These are phyloP conservation scores for Lucifuga dentata DNA, from an alignment of 2,113 vertebrate species.

Conservation along the genomic window DNA sequence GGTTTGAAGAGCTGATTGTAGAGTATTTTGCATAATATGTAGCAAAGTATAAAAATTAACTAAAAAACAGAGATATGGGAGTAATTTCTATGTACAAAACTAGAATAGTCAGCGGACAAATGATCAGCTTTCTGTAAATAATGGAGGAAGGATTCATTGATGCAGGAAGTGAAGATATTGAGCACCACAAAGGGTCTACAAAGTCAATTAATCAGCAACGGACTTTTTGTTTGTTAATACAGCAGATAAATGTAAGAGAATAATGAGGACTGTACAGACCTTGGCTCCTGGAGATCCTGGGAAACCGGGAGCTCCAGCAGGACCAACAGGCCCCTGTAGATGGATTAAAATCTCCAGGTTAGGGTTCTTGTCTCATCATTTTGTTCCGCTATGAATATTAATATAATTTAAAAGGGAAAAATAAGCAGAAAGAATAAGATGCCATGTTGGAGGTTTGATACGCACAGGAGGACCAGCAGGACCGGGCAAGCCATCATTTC, in stretches of 20 bases:
- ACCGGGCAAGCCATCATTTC: constrained; percentile 95
- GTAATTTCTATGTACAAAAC: too few species aligned
- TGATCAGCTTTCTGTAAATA: not conserved
- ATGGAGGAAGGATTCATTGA: not conserved
- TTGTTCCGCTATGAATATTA: not conserved
- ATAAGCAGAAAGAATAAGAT: not conserved
- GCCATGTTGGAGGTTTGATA: constrained; percentile 34
- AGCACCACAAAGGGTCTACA: not conserved
- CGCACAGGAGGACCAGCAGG: constrained; percentile 95
- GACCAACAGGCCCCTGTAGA: constrained; percentile 92
- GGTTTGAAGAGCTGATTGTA: too few species aligned
- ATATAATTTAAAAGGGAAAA: not conserved
- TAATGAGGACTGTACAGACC: constrained; percentile 75
- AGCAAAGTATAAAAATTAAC: too few species aligned
- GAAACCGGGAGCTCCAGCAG: constrained; percentile 94
- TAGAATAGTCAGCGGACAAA: too few species aligned
- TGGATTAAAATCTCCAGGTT: constrained; percentile 35
- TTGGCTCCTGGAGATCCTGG: constrained; percentile 95
- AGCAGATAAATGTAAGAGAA: not conserved
- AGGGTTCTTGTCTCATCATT: not conserved
- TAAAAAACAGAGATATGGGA: too few species aligned
- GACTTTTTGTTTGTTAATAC: too few species aligned
- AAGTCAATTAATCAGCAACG: not conserved
- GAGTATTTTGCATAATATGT: too few species aligned
- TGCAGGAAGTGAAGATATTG: not conserved